phyloP scores from a whole-genome alignment of 2,888 invertebrate species.

The Chrysina gloriosa region DNA sequence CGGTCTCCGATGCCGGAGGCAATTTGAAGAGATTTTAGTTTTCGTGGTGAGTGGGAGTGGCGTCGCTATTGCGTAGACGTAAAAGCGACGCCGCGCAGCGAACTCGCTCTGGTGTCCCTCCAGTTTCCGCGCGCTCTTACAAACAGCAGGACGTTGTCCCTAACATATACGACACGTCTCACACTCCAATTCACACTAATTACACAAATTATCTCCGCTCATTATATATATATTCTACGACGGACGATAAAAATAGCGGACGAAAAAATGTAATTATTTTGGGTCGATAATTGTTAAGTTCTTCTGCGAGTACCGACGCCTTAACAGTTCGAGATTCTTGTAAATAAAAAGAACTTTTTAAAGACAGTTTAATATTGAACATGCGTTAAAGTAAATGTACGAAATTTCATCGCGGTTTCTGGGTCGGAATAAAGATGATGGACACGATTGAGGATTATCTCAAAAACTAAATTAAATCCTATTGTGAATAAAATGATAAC shows the following conservation, averaged over 20 bases:
- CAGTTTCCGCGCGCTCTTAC: slow-evolving; percentile 63
- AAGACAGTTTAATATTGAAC: neutral
- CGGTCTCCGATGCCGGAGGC: slow-evolving; percentile 42
- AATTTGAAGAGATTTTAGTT: slow-evolving; percentile 57
- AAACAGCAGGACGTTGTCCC: slow-evolving; percentile 56
- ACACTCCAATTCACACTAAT: slow-evolving; percentile 36
- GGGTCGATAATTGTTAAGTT: no score
- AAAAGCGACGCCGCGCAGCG: slow-evolving; percentile 58
- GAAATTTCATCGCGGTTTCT: neutral
- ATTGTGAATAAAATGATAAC: slow-evolving; percentile 14
- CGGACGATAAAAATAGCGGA: neutral
- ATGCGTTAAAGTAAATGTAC: slow-evolving; percentile 3
- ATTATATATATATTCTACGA: neutral
- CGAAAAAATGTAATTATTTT: neutral
- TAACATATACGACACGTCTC: slow-evolving; percentile 35
- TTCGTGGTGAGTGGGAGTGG: slow-evolving; percentile 61
- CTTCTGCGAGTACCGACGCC: no score
- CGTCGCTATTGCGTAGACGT: slow-evolving; percentile 56
- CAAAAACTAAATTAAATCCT: neutral
- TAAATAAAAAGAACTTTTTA: neutral
- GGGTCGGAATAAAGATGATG: neutral
- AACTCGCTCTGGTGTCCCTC: slow-evolving; percentile 58
- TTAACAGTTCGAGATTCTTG: neutral
- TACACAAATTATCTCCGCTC: slow-evolving; percentile 25
- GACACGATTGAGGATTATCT: neutral